Conservation (phyloP, 2,888 invertebrate genomes). For the Limnephilus lunatus region DNA sequence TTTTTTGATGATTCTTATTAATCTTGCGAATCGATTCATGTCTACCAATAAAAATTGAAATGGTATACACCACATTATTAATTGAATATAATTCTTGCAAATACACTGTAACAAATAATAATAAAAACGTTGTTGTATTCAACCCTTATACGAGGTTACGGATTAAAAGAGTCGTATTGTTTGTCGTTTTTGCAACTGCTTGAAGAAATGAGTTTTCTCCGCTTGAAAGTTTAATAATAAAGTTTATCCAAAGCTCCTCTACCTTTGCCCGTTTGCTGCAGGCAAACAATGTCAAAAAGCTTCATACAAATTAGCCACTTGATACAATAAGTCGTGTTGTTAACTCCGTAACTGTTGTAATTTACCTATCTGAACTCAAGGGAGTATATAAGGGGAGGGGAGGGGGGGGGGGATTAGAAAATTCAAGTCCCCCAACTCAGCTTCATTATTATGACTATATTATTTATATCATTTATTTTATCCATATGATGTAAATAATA, state of each 20-base stretch:
- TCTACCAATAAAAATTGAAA: too few relatives aligned
- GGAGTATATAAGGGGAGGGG: too few relatives aligned
- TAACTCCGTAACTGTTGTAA: not conserved
- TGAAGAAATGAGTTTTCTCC: not conserved
- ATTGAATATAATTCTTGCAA: not conserved
- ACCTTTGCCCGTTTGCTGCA: conserved; percentile 39
- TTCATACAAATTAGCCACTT: conserved; percentile 59
- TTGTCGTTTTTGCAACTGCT: not conserved
- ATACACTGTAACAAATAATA: not conserved
- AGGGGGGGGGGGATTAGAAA: too few relatives aligned
- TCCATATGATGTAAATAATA: too few relatives aligned
- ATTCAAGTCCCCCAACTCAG: too few relatives aligned
- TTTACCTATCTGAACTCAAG: not conserved
- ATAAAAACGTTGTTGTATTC: not conserved
- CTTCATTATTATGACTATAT: too few relatives aligned
- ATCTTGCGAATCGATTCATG: too few relatives aligned
- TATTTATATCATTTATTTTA: too few relatives aligned
- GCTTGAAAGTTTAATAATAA: not conserved
- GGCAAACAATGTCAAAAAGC: conserved; percentile 52
- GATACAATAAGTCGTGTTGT: conserved; percentile 52
- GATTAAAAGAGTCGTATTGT: not conserved
- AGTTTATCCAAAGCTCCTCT: not conserved
- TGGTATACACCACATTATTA: not conserved
- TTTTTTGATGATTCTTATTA: too few relatives aligned
- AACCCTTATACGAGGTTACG: not conserved